Evolutionary conservation across 2,888 invertebrate genomes (phyloP).

Genomic region (Heliothis peltigera): DNA sequence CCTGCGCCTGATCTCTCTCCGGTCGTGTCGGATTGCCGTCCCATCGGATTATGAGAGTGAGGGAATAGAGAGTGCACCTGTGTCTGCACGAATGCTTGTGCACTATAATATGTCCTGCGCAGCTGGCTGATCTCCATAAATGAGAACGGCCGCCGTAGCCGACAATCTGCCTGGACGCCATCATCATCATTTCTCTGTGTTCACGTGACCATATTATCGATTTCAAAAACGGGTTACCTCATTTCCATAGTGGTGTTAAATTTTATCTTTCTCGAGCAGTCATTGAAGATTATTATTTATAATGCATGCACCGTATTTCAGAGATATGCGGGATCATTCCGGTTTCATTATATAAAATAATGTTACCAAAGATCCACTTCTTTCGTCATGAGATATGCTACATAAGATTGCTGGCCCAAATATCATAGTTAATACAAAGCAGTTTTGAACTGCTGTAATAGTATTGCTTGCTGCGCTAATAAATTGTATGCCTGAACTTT

Average conservation of each 20-base stretch:
- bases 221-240: conserved; percentile 58
- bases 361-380: conserved; percentile 8
- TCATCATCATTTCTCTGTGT: not conserved
- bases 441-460: not conserved
- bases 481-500: not conserved
- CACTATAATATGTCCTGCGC: too few relatives aligned
- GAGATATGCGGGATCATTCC: conserved; percentile 59
- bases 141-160: too few relatives aligned
- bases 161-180: too few relatives aligned
- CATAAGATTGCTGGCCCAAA: not conserved
- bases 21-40: too few relatives aligned
- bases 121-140: too few relatives aligned
- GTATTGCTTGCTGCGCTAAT: not conserved
- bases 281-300: conserved; percentile 56
- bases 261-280: conserved; percentile 57
- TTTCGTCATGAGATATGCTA: not conserved
- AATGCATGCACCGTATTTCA: conserved; percentile 40
- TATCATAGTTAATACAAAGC: not conserved
- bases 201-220: conserved; percentile 16
- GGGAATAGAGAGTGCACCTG: too few relatives aligned
- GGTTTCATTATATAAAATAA: conserved; percentile 7
- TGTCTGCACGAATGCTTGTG: too few relatives aligned
- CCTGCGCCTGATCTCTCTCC: too few relatives aligned
- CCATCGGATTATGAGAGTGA: too few relatives aligned
- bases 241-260: conserved; percentile 54